Evolutionary conservation across 2,113 vertebrate genomes (phyloP).

Genomic region (Aleadryas rufinucha): DNA sequence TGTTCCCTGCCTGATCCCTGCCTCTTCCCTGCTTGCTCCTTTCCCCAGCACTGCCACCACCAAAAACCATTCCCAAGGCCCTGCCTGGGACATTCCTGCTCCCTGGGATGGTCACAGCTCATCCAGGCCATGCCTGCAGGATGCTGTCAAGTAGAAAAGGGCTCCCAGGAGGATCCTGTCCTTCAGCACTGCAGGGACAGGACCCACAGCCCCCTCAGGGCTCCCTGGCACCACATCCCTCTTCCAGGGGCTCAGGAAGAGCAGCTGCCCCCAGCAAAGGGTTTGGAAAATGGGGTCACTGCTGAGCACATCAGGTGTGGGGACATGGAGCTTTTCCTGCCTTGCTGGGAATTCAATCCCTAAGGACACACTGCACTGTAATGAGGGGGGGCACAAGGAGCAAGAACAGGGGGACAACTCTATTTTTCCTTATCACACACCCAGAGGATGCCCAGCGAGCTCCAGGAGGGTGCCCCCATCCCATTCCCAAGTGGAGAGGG

Average conservation of each 20-base stretch:
- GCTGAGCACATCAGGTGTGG: fast-evolving
- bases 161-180: neutral
- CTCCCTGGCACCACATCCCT: fast-evolving
- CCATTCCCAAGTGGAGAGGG: neutral
- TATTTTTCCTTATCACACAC: fast-evolving
- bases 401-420: fast-evolving
- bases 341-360: neutral
- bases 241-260: neutral
- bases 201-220: fast-evolving
- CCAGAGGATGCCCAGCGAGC: fast-evolving
- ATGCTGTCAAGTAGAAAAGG: neutral
- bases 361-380: fast-evolving
- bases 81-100: fast-evolving
- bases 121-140: fast-evolving
- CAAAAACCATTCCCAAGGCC: fast-evolving
- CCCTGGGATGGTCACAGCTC: fast-evolving
- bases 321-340: neutral
- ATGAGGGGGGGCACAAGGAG: neutral
- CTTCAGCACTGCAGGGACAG: fast-evolving
- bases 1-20: neutral
- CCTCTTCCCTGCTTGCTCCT: neutral
- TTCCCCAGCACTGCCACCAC: neutral
- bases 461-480: neutral
- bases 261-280: neutral
- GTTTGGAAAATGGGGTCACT: neutral